Evolutionary conservation across 2,113 vertebrate genomes (phyloP).

Genomic region (Piaya cayana): DNA sequence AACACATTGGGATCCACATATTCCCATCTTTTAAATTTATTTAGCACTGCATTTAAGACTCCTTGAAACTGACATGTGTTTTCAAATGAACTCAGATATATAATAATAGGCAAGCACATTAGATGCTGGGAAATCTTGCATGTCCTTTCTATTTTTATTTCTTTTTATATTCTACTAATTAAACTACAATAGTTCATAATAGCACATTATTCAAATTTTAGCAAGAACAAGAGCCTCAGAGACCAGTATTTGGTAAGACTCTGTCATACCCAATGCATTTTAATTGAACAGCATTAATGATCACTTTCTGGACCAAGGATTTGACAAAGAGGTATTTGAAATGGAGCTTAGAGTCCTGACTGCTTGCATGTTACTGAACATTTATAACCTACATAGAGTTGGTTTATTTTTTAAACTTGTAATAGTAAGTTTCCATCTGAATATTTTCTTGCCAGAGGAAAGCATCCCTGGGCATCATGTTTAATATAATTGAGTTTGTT

Average conservation of each 20-base stretch:
- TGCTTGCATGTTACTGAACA: not conserved
- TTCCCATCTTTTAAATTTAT: not conserved
- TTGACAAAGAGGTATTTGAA: not conserved
- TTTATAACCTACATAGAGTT: not conserved
- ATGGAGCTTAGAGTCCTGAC: not conserved
- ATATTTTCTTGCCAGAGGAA: not conserved
- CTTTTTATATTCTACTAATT: not conserved
- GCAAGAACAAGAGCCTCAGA: not conserved
- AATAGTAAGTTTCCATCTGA: not conserved
- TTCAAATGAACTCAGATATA: not conserved
- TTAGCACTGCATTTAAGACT: not conserved
- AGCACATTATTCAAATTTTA: conserved; percentile 13
- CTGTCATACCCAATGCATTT: not conserved
- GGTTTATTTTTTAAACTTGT: not conserved
- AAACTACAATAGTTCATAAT: not conserved
- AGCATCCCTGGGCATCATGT: not conserved
- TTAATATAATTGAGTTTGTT: not conserved
- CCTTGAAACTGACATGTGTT: not conserved
- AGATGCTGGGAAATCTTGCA: not conserved
- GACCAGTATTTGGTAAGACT: not conserved
- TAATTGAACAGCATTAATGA: not conserved
- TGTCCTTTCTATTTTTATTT: conserved; percentile 15
- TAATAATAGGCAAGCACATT: not conserved
- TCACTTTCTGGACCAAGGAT: not conserved
- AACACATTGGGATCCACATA: not conserved